Base-by-base conservation (phyloP, 2,888 invertebrate genomes). In the Malthinus seriepunctatus region DNA sequence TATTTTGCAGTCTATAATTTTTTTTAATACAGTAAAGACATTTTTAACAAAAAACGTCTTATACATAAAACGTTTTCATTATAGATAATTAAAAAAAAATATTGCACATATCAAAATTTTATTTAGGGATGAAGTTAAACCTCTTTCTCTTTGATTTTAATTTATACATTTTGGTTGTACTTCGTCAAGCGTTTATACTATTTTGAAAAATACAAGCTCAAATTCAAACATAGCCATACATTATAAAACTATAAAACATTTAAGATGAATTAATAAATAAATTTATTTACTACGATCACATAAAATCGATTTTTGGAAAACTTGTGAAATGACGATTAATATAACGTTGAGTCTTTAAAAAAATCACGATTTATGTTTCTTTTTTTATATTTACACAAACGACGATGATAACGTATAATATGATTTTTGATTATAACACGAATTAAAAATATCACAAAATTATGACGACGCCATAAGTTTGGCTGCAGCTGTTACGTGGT, bases 401-500 rank as follows among this genome's bases (percentile, higher is more conserved):
- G 14, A 42, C 23, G 14, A 15, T n/a, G 14, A 42, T 42, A 42
- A 14, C n/a, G n/a, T 15, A 42, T 14, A 38, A 14, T 11, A 38
- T 38, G 35, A 35, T 5, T 37, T 37, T 11, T 37, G 39, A 42
- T 15, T 15, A 15, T 42, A 39, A 42, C 39, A 5, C 23, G 23
- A 23, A 23, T 23, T 23, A 23, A 15, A 42, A 42, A n/a, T 45
- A 37, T 45, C 45, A 15, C 32, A 44, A 9, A 51, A 51, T 82
- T 88, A 91, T 78, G 91, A 90, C 55, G 91, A 90, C 8, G 91
- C 91, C 86, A 92, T 89, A 63, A 91, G 81, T 76, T 91, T 91
- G 55, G 91, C 90, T 59, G 91, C 89, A 62, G 90, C 90, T 37
- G 91, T 90, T 64, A 91, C 91, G 80, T 91, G 91, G 74, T 91